These are phyloP conservation scores for Ifrita kowaldi DNA, from an alignment of 2,113 vertebrate species.

Conservation along the genomic window DNA sequence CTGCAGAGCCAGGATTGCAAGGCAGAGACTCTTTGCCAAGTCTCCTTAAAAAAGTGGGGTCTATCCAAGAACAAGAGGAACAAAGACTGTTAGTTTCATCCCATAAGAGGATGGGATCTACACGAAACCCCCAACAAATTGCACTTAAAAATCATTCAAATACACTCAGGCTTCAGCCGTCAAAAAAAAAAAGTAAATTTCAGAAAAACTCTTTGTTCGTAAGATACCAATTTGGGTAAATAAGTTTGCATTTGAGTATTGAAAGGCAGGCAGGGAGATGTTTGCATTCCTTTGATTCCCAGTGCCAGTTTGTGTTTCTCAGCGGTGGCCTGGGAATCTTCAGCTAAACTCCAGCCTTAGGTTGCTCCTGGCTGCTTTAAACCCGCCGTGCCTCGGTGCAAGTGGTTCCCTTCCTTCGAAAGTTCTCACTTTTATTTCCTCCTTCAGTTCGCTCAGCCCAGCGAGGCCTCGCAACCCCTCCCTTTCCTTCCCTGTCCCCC, in stretches of 20 bases:
- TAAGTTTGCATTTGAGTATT: background rate
- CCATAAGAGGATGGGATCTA: background rate
- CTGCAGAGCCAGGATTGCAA: background rate
- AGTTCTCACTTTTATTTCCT: background rate
- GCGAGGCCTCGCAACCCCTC: background rate
- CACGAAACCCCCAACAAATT: background rate
- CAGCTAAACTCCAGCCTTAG: background rate
- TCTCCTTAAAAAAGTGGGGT: background rate
- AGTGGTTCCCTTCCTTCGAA: background rate
- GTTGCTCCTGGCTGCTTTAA: background rate
- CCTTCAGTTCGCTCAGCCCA: background rate
- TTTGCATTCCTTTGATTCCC: background rate
- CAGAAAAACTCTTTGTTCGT: background rate
- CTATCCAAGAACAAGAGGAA: background rate
- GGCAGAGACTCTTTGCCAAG: background rate
- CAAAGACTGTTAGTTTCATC: no score
- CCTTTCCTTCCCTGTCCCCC: background rate
- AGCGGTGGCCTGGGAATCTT: background rate
- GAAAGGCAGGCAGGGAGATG: background rate
- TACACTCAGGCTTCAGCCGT: background rate
- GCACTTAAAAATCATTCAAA: background rate
- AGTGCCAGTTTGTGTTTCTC: background rate
- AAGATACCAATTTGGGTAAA: background rate
- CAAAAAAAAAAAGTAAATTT: background rate
- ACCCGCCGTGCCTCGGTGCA: background rate